Conservation (phyloP, 2,113 vertebrate genomes). For the Percina caprodes region DNA sequence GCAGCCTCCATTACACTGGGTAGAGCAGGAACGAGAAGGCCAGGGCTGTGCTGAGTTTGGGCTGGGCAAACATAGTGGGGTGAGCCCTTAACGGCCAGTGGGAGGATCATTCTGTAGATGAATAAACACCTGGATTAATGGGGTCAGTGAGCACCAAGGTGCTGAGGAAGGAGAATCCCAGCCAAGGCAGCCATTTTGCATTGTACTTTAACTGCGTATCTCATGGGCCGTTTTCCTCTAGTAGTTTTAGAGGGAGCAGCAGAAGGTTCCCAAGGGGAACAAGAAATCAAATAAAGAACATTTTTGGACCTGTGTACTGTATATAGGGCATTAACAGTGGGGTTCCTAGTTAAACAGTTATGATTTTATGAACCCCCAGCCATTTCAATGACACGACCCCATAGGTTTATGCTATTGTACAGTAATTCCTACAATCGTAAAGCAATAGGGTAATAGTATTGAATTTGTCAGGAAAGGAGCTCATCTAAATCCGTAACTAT, state of each 20-base stretch:
- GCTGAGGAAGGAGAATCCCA: slow-evolving; percentile 77
- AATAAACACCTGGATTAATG: slow-evolving; percentile 83
- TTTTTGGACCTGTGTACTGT: slow-evolving; percentile 32
- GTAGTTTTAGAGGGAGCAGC: slow-evolving; percentile 65
- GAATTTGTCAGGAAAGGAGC: background rate
- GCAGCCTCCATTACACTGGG: slow-evolving; percentile 57
- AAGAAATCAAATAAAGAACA: slow-evolving; percentile 43
- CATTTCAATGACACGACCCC: slow-evolving; percentile 31
- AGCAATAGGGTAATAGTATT: background rate
- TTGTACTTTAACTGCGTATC: slow-evolving; percentile 71
- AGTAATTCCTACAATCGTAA: background rate
- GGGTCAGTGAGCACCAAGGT: slow-evolving; percentile 75
- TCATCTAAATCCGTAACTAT: background rate
- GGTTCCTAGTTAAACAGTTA: slow-evolving; percentile 21
- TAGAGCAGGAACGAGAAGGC: slow-evolving; percentile 46
- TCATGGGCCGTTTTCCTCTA: slow-evolving; percentile 64
- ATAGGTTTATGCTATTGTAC: background rate
- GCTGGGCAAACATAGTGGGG: slow-evolving; percentile 55
- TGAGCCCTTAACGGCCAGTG: slow-evolving; percentile 62
- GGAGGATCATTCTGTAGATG: slow-evolving; percentile 76
- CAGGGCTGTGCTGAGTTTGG: slow-evolving; percentile 17
- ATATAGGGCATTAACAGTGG: slow-evolving; percentile 25
- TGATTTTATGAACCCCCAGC: slow-evolving; percentile 29
- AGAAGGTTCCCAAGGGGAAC: slow-evolving; percentile 37
- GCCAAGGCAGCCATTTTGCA: slow-evolving; percentile 75